Percentiles rank a stretch among this genome's conserved stretches.
phyloP scores from a whole-genome alignment of 2,888 invertebrate species.

The Mactromeris polynyma region DNA sequence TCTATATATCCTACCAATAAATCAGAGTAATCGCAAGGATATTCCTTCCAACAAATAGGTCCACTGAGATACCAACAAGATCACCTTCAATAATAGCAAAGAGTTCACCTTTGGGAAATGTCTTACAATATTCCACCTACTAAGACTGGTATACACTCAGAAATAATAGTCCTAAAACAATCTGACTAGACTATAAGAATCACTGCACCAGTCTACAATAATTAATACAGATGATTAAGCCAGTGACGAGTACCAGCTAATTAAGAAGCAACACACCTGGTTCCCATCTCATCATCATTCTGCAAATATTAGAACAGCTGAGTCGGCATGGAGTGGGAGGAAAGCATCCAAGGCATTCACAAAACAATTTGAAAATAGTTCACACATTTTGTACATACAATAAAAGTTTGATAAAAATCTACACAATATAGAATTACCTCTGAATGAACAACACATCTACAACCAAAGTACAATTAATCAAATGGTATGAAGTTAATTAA shows the following conservation, averaged over 20 bases:
- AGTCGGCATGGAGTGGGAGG: not conserved
- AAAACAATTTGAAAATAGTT: not conserved
- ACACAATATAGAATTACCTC: not conserved
- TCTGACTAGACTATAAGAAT: not conserved
- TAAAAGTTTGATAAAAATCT: not conserved
- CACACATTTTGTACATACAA: not conserved
- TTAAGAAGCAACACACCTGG: slow-evolving; percentile 35
- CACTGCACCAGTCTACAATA: slow-evolving; percentile 16
- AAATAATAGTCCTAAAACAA: not conserved
- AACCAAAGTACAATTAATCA: not conserved
- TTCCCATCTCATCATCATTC: slow-evolving; percentile 26
- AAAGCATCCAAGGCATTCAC: not conserved
- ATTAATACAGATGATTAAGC: not conserved
- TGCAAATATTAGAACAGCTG: slow-evolving; percentile 12
- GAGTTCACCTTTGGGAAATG: not conserved
- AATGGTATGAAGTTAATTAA: too few relatives aligned
- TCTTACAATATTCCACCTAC: not conserved
- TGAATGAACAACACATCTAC: not conserved
- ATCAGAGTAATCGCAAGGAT: not conserved
- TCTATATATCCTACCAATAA: slow-evolving; percentile 7
- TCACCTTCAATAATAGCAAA: not conserved
- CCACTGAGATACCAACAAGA: not conserved
- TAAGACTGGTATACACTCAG: slow-evolving; percentile 2
- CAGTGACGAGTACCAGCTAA: slow-evolving; percentile 32
- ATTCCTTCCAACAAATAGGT: slow-evolving; percentile 7